Evolutionary conservation across 1,140 invertebrate genomes (phyloP), one percentile per base, ranked within the genome.

Genomic region (Drosophila rhopaloa): DNA sequence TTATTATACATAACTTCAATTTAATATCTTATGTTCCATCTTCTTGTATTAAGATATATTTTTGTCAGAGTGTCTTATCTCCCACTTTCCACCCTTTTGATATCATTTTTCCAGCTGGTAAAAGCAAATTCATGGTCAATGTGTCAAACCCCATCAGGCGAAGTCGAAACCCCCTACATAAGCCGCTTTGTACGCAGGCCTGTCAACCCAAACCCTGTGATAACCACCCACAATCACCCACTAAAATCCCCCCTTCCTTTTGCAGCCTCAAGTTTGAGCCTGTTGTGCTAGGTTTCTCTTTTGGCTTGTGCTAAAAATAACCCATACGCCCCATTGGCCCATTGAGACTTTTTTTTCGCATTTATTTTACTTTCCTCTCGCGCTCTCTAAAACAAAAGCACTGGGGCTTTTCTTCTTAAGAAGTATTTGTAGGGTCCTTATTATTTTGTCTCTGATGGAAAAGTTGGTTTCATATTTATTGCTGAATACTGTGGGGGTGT

Each of bases 81-180:
- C 13, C 13, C 7, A 14, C 1, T 11, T 1, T 9, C 13, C 40
- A 10, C 27, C 1, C 6, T 11, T 38, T 54, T 32, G 10, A 13
- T 29, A 1, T 24, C 24, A 48, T 7, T n/a, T 8, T n/a, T 27
- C 3, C 4, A 27, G 5, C 24, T 55, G 8, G n/a, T 4, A 29
- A 74, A 48, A 48, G 19, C 50, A 76, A 85, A 85, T 85, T 88
- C 84, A 81, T 89, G 84, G 84, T 89, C 84, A 89, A 78, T 89
- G 84, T 88, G 84, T 89, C 84, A 89, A 84, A 82, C 62, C 66
- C 74, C 65, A 65, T 46, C 6, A 40, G 40, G 32, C 38, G 7
- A 40, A 43, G 19, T 37, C 41, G 14, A 37, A 44, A 63, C 27
- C 29, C n/a, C 65, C 35, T n/a, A n/a, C 41, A 53, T 76, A 65